These are phyloP conservation scores for Sebastes taczanowskii DNA, from an alignment of 2,797 vertebrate genomes.

Conservation along the genomic window DNA sequence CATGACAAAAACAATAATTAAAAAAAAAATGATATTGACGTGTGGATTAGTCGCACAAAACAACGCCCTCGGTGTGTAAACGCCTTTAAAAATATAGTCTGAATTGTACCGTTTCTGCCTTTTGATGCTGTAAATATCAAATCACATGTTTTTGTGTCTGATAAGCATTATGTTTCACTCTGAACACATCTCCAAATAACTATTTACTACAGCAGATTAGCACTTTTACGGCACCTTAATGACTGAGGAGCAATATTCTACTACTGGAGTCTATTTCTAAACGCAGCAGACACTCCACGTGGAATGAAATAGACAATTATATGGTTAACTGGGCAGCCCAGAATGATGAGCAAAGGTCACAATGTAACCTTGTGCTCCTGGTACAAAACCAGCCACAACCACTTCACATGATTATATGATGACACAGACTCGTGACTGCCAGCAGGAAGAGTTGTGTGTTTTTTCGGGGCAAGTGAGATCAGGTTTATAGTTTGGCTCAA, in stretches of 20 bases:
- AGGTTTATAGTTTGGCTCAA: conserved; percentile 7
- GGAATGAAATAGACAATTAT: neutral
- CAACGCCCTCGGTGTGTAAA: too few relatives aligned
- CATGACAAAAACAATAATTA: too few relatives aligned
- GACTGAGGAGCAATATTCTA: neutral
- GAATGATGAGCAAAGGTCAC: conserved; percentile 46
- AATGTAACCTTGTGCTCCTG: conserved; percentile 7
- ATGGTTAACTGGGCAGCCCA: neutral
- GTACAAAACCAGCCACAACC: conserved; percentile 4
- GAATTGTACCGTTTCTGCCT: neutral
- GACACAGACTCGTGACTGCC: conserved; percentile 41
- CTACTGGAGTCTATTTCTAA: neutral
- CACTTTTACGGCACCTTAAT: neutral
- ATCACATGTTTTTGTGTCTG: neutral
- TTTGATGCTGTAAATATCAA: neutral
- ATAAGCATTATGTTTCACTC: neutral
- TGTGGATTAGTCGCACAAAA: too few relatives aligned
- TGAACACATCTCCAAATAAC: neutral
- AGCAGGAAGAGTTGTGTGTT: neutral
- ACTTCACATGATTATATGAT: conserved; percentile 51
- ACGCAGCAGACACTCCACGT: neutral
- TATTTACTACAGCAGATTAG: neutral
- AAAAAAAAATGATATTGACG: too few relatives aligned
- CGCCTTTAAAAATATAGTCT: neutral
- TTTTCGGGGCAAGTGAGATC: neutral